Percentiles rank a stretch among this genome's conserved stretches.
phyloP scores from a whole-genome alignment of 2,113 vertebrate genomes.

The Micromys minutus region DNA sequence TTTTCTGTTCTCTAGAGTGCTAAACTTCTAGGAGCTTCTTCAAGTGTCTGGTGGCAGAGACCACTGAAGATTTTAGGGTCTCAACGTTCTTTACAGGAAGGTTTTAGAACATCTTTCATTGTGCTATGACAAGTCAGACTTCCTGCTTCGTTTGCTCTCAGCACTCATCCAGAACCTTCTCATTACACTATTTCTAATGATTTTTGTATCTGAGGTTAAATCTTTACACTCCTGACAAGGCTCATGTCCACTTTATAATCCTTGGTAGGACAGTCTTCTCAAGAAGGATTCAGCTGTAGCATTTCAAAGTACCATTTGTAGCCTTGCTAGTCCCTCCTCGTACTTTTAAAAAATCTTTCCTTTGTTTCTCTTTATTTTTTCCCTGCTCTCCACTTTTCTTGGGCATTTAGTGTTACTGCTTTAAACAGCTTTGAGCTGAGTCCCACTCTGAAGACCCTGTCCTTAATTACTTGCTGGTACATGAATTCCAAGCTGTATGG shows the following conservation, averaged over 20 bases:
- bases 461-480: background rate
- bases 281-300: background rate
- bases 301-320: background rate
- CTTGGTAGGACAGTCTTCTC: background rate
- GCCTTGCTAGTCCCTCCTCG: background rate
- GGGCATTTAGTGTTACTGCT: background rate
- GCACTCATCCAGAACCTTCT: background rate
- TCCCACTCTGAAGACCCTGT: background rate
- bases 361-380: constrained; percentile 15
- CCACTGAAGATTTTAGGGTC: background rate
- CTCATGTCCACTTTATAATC: background rate
- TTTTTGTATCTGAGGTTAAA: background rate
- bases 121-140: background rate
- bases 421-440: background rate
- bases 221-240: background rate
- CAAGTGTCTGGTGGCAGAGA: background rate
- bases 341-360: background rate
- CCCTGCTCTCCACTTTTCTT: background rate
- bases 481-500: background rate
- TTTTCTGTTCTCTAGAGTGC: constrained; percentile 13
- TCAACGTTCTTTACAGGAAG: background rate
- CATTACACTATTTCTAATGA: background rate
- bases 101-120: background rate
- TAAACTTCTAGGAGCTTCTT: background rate
- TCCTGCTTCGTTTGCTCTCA: background rate